These are phyloP conservation scores for Porites lutea DNA, from an alignment of 64 coral and sea anemone genomes.

Conservation along the genomic window DNA sequence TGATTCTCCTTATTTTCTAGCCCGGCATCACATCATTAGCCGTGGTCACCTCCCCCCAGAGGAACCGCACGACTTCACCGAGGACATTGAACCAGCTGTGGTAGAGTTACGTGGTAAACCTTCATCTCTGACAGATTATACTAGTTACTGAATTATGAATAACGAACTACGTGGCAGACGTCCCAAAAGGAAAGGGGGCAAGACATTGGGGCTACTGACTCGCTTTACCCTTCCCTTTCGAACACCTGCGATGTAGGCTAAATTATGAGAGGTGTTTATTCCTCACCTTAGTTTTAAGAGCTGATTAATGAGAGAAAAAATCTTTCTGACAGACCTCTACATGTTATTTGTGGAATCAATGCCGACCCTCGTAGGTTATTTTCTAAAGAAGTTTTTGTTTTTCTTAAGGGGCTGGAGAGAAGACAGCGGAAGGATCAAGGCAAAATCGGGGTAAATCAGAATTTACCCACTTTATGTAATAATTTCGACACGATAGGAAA, in stretches of 20 bases:
- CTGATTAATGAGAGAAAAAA: not conserved
- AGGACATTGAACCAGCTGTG: not conserved
- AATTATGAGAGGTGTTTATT: too few relatives aligned
- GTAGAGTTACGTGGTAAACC: not conserved
- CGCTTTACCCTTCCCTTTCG: too few relatives aligned
- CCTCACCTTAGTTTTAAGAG: not conserved
- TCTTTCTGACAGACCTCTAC: too few relatives aligned
- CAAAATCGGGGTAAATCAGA: not conserved
- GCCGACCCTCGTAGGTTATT: too few relatives aligned
- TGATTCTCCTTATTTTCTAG: not conserved
- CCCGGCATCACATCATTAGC: slow-evolving; percentile 39
- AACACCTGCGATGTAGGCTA: too few relatives aligned
- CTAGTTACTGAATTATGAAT: too few relatives aligned
- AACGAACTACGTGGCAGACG: too few relatives aligned
- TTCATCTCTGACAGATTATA: not conserved
- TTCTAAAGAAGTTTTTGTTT: not conserved
- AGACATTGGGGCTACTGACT: too few relatives aligned
- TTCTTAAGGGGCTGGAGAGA: slow-evolving; percentile 6
- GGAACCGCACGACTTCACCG: not conserved
- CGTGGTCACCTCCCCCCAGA: slow-evolving; percentile 4
- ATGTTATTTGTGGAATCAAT: too few relatives aligned
- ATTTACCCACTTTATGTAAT: not conserved
- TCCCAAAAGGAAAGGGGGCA: too few relatives aligned
- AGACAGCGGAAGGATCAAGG: not conserved
- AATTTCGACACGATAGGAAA: not conserved